Percentiles rank a stretch among this genome's conserved stretches.
Conservation (phyloP, 2,888 invertebrate species). For the Blastobasis adustella region DNA sequence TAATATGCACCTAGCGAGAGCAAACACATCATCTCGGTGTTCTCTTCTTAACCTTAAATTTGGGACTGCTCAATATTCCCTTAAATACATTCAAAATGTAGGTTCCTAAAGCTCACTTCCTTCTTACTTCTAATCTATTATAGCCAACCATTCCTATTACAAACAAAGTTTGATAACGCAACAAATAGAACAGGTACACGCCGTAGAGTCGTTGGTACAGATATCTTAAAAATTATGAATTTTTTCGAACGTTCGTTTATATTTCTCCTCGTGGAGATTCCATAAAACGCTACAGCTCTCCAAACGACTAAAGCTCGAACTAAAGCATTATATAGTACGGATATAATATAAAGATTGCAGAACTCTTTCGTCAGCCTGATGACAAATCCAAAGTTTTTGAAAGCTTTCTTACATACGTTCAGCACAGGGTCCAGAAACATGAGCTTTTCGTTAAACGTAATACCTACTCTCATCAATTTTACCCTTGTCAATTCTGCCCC, state of each 20-base stretch:
- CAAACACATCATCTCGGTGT: too few relatives aligned
- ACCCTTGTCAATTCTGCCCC: too few relatives aligned
- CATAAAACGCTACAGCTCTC: background rate
- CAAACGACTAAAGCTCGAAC: background rate
- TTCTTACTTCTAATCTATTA: background rate
- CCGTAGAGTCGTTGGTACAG: too few relatives aligned
- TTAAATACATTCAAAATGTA: background rate
- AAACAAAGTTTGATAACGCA: too few relatives aligned
- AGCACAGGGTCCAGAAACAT: slow-evolving; percentile 27
- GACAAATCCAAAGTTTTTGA: background rate
- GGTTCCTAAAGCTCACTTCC: background rate
- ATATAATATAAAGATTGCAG: background rate
- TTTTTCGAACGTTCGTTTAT: too few relatives aligned
- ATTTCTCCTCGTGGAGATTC: background rate
- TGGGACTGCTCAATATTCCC: background rate
- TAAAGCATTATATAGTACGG: background rate
- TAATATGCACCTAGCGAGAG: too few relatives aligned
- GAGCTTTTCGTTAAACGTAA: background rate
- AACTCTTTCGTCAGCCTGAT: background rate
- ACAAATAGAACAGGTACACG: too few relatives aligned
- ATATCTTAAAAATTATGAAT: too few relatives aligned
- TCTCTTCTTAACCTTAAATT: too few relatives aligned
- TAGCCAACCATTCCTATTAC: too few relatives aligned
- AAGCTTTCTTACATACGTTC: slow-evolving; percentile 18
- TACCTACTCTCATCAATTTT: too few relatives aligned